A percentile compares a stretch with the other conserved stretches of the same genome.
phyloP scores from a whole-genome alignment of 1,140 invertebrate species.

The Aphaenogaster floridana region DNA sequence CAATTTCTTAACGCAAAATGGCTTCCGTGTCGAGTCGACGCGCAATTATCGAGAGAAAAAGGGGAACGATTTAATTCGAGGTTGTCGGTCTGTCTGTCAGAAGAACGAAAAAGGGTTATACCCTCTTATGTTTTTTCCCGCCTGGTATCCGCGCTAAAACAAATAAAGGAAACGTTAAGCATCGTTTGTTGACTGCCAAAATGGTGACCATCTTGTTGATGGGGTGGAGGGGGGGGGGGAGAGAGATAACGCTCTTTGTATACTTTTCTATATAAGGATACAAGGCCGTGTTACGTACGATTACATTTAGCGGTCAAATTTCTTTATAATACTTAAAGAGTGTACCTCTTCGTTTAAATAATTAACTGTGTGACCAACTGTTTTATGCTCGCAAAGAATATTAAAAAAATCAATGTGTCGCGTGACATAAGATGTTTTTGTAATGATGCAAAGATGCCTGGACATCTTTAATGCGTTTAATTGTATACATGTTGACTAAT shows the following conservation, averaged over 20 bases:
- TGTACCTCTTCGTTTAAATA: neutral
- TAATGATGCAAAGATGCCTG: neutral
- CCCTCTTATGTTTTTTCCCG: conserved; percentile 58
- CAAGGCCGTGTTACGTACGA: neutral
- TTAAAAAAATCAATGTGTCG: too few relatives aligned
- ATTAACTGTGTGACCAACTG: conserved; percentile 6
- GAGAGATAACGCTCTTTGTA: neutral
- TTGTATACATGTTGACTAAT: conserved; percentile 17
- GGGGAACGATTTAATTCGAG: conserved; percentile 79
- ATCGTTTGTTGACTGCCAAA: conserved; percentile 33
- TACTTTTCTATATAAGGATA: neutral
- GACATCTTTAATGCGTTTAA: neutral
- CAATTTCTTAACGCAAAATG: conserved; percentile 80
- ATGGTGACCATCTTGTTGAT: conserved; percentile 31
- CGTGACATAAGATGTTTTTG: neutral
- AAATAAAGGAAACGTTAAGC: conserved; percentile 68
- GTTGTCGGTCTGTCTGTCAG: conserved; percentile 80
- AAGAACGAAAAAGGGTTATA: conserved; percentile 71
- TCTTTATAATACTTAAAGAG: neutral
- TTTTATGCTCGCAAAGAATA: neutral
- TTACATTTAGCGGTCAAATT: neutral
- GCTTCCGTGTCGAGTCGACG: conserved; percentile 69
- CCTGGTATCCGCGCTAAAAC: conserved; percentile 63
- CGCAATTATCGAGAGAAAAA: conserved; percentile 74
- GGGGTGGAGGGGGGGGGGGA: too few relatives aligned